Percentiles rank a stretch among this genome's conserved stretches.
These are phyloP conservation scores for Psylliodes chrysocephalus DNA, from an alignment of 2,888 invertebrate species.

Conservation along the genomic window DNA sequence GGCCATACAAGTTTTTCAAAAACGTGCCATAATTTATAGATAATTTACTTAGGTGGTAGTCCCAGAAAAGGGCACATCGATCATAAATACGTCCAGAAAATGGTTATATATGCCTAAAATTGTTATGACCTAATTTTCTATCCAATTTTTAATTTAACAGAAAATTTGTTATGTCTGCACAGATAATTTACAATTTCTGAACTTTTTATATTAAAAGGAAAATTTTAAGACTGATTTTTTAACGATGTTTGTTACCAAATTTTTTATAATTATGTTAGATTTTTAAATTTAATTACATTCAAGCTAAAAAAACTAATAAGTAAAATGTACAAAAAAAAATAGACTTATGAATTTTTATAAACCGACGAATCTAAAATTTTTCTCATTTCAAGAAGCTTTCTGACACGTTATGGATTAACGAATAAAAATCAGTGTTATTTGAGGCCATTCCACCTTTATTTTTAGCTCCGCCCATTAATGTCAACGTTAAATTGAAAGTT, in stretches of 20 bases:
- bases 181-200: conserved; percentile 21
- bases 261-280: conserved; percentile 29
- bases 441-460: too few species aligned
- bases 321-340: conserved; percentile 19
- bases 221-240: conserved; percentile 49
- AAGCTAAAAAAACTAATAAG: not conserved
- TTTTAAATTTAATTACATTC: conserved; percentile 12
- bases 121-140: not conserved
- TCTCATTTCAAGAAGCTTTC: not conserved
- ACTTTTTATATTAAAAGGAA: conserved; percentile 19
- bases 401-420: too few species aligned
- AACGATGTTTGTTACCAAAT: conserved; percentile 44
- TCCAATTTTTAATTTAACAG: conserved; percentile 2
- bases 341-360: conserved; percentile 7
- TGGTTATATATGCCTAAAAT: conserved; percentile 7
- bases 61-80: conserved; percentile 5
- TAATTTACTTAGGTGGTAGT: conserved; percentile 2
- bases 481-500: too few species aligned
- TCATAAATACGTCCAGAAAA: conserved; percentile 14
- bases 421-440: too few species aligned
- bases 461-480: too few species aligned
- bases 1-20: not conserved
- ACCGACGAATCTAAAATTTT: conserved; percentile 1
- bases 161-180: conserved; percentile 20
- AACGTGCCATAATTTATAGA: conserved; percentile 6